Conservation (phyloP, 2,797 vertebrate species). For the Cyclura pinguis region DNA sequence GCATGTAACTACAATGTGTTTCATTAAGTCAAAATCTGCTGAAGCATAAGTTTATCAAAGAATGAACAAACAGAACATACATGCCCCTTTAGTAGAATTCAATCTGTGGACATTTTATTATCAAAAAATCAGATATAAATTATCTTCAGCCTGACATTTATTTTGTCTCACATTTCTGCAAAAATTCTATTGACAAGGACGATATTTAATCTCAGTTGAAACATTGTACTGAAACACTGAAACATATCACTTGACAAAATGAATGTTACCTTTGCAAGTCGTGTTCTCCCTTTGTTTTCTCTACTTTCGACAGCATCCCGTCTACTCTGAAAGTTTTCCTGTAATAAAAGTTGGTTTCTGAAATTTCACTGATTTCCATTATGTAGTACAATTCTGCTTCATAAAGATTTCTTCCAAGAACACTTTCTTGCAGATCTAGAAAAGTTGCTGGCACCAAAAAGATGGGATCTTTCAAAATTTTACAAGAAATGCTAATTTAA, state of each 20-base stretch:
- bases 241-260: conserved; percentile 27
- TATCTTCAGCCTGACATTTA: conserved; percentile 13
- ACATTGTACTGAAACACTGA: conserved; percentile 30
- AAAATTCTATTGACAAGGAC: conserved; percentile 2
- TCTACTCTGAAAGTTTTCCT: conserved; percentile 98
- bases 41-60: background rate
- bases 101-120: conserved; percentile 6
- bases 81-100: background rate
- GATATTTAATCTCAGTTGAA: conserved; percentile 10
- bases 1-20: background rate
- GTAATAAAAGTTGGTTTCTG: conserved; percentile 70
- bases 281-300: conserved; percentile 97
- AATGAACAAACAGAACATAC: conserved; percentile 3
- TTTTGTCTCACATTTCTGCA: background rate
- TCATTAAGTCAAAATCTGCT: background rate
- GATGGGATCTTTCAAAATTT: background rate
- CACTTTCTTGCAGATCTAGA: background rate
- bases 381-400: conserved; percentile 23
- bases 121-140: conserved; percentile 9
- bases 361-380: conserved; percentile 40
- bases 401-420: conserved; percentile 21
- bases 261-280: conserved; percentile 93
- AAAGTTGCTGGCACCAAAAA: background rate
- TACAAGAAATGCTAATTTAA: background rate
- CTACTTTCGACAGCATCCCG: conserved; percentile 94